A percentile compares a stretch with the other conserved stretches of the same genome.
Conservation (phyloP, 2,888 invertebrate genomes). For the Drosophila helvetica region DNA sequence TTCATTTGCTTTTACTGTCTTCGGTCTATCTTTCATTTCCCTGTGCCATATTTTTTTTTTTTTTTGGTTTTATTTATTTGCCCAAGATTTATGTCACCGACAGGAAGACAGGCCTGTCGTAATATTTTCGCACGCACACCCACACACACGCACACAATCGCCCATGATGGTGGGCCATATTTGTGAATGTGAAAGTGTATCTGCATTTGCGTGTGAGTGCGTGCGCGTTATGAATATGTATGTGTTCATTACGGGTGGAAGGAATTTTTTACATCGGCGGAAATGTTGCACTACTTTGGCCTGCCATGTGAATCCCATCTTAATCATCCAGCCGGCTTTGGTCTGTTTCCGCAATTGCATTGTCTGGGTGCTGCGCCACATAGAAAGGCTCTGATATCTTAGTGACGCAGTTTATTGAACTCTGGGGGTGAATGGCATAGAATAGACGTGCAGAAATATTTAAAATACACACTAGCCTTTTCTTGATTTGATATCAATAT, state of each 20-base stretch:
- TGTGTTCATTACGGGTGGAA: constrained; percentile 65
- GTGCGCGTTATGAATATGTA: constrained; percentile 72
- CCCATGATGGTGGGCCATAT: constrained; percentile 22
- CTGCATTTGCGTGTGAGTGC: constrained; percentile 11
- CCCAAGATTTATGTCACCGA: constrained; percentile 72
- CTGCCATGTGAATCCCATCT: constrained; percentile 64
- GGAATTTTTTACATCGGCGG: constrained; percentile 71
- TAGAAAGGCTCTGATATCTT: constrained; percentile 1
- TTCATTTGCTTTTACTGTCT: constrained; percentile 64
- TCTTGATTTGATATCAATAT: background rate
- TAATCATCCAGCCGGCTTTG: constrained; percentile 43
- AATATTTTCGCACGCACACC: constrained; percentile 45
- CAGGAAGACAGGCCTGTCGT: constrained; percentile 51
- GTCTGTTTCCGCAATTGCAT: constrained; percentile 30
- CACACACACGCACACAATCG: constrained; percentile 3
- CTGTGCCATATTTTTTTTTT: constrained; percentile 9
- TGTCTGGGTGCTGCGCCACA: constrained; percentile 7
- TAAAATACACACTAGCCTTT: background rate
- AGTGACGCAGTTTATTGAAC: constrained; percentile 34
- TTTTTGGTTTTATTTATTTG: constrained; percentile 61
- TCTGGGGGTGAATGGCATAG: constrained; percentile 7
- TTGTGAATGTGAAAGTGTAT: background rate
- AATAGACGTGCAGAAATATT: background rate
- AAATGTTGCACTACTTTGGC: constrained; percentile 70
- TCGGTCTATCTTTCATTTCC: constrained; percentile 43